Base-by-base conservation (phyloP, 2,113 vertebrate species). In the Martes martes region DNA sequence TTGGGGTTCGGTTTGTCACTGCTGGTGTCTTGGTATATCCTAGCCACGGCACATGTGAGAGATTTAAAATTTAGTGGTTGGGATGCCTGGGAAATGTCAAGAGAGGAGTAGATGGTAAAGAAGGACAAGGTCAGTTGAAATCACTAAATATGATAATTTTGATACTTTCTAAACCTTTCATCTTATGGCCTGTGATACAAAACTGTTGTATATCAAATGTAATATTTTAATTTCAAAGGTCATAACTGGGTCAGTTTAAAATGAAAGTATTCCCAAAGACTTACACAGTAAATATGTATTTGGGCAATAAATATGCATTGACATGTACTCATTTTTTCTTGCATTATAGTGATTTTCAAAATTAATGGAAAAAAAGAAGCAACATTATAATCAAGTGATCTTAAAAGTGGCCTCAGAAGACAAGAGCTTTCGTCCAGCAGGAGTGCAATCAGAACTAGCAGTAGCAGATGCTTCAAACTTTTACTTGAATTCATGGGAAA, bases 191-290 rank as follows among this genome's bases (percentile, higher is more conserved):
- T 91, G 65, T 67, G 26, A 79, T 80, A 16, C 82, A 73, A 73
- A 89, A 50, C 21, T 84, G 1, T 63, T 97, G 91, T 73, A 69
- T 85, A 83, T 95, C 78, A 94, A 67, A 69, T 85, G 36, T 21
- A 88, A n/a, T 96, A 89, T 85, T 95, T 93, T 94, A 95, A 96
- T 82, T 95, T 95, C 26, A 59, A 97, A 96, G 87, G 95, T 96
- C 83, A 89, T 50, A 89, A 89, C 28, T 52, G 78, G 78, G 59
- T 93, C 61, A 69, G 91, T 97, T 87, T 45, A 93, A 96, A 96
- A 95, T 52, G 57, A 61, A 91, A 93, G 52, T 96, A 82, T 93
- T 76, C 93, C 65, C 36, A 74, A 94, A 83, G 65, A 78, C 57
- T 95, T 91, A 84, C 42, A 42, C 67, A 36, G 9, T 78, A 47